Base-by-base conservation (phyloP, 2,888 invertebrate species). In the Dione vanillae region DNA sequence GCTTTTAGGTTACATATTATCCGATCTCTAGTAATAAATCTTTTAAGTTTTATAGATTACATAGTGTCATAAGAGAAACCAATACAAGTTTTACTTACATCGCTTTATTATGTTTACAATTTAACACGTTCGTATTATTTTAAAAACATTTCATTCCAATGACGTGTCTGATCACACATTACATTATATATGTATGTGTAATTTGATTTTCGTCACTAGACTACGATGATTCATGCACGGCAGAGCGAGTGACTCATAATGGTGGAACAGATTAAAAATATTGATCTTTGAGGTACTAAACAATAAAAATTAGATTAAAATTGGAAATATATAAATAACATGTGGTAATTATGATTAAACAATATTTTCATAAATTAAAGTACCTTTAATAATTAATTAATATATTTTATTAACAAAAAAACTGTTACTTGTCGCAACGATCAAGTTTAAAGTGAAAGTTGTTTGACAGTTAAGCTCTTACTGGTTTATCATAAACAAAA, bases 131-230 rank as follows among this genome's bases (percentile, higher is more conserved):
- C 43, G 3, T 43, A 43, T 47, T 47, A 1, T 8, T 47, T 7
- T 45, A 45, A 10, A 16, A 16, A 47, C 16, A 16, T 8, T 16
- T 16, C 2, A 16, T 16, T 16, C 9, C 9, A 12, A 20, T 45
- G 45, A 65, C 65, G 65, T 54, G 43, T 65, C 43, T 54, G 14
- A 40, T 19, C 37, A 20, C 3, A 35, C 49, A 65, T 65, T 20
- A 51, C 37, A 19, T 56, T 37, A 56, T 16, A 56, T 56, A 56
- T 37, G 16, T 52, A 20, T 49, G 19, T 10, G 10, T 58, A 43
- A 54, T 54, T 40, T 43, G 45, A 51, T 70, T 70, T 70, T 67
- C 41, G 62, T 67, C 62, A 70, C 67, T 40, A 61, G 37, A 37
- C n/a, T 16, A 14, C 54, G 49, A 62, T 70, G 70, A 70, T 27